Conservation (phyloP, 2,113 vertebrate genomes). For the Rhinogobius similis region DNA sequence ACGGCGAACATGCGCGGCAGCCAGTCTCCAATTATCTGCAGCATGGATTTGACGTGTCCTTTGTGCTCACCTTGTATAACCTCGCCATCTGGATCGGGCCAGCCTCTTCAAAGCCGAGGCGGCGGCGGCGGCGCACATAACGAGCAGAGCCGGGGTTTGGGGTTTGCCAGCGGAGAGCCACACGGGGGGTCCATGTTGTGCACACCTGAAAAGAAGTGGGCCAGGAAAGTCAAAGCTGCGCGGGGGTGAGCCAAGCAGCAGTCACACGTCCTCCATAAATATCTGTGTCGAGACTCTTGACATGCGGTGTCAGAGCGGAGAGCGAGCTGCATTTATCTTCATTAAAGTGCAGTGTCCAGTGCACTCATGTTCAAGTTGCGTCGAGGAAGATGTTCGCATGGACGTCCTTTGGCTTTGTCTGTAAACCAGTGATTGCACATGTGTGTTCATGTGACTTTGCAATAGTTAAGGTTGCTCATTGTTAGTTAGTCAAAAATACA, state of each 20-base stretch:
- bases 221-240: background rate
- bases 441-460: no score
- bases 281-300: conserved; percentile 6
- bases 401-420: background rate
- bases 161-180: background rate
- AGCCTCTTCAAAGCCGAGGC: conserved; percentile 22
- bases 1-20: conserved; percentile 21
- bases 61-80: conserved; percentile 32
- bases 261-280: conserved; percentile 6
- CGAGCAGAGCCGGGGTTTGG: conserved; percentile 6
- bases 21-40: conserved; percentile 29
- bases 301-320: background rate
- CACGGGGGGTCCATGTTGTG: background rate
- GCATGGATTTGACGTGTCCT: conserved; percentile 22
- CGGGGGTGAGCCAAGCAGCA: background rate
- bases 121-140: background rate
- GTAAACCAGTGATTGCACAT: no score
- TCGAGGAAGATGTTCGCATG: background rate
- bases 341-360: background rate
- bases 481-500: no score
- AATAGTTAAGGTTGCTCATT: no score
- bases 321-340: background rate
- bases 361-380: background rate
- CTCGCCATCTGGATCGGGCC: conserved; percentile 27
- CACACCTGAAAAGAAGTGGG: conserved; percentile 5